Base-by-base conservation (phyloP, 2,113 vertebrate species). In the Murina feae region DNA sequence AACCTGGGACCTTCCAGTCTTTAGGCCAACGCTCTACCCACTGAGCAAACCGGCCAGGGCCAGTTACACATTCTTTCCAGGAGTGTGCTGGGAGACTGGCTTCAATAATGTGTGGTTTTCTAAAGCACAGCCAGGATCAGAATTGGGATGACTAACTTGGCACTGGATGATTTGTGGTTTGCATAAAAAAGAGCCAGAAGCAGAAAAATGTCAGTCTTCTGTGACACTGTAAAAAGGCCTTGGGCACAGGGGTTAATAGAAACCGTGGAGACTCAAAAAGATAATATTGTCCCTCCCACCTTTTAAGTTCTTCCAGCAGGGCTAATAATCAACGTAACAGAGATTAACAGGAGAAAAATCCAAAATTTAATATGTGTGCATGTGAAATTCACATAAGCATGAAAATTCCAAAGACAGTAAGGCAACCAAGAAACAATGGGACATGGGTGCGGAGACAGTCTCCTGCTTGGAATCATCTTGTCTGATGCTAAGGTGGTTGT, bases 101-200 rank as follows among this genome's bases (percentile, higher is more conserved):
- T 83, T 93, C 86, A 89, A 79, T 14, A 82, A 72, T 83, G 17
- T 55, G 30, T 87, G 20, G 32, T 96, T 83, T 89, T 95, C 74
- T 69, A 87, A 65, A 58, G 25, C 71, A 91, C 23, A 93, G 92
- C 9, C 37, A 81, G 35, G 47, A 66, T 69, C 39, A 39, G 47
- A 60, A 74, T 79, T 5, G 9, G 37, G 28, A 81, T 90, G 32
- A 66, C 23, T 51, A 69, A 84, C 32, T 66, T 84, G 39, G 58
- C n/a, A 21, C 47, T 82, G 35, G 37, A 85, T 68, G 4, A 68
- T 80, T 78, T 55, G 47, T 51, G 6, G 28, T 95, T 90, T 85
- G 68, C 39, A 87, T 72, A 47, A n/a, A 37, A 83, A 63, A 68
- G 37, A 93, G 11, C 25, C 78, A 66, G 21, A 93, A 86, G 28